Percentiles rank a stretch among this genome's conserved stretches.
These are phyloP conservation scores for Glyphotaelius pellucidus DNA, from an alignment of 2,888 invertebrate genomes.

Conservation along the genomic window DNA sequence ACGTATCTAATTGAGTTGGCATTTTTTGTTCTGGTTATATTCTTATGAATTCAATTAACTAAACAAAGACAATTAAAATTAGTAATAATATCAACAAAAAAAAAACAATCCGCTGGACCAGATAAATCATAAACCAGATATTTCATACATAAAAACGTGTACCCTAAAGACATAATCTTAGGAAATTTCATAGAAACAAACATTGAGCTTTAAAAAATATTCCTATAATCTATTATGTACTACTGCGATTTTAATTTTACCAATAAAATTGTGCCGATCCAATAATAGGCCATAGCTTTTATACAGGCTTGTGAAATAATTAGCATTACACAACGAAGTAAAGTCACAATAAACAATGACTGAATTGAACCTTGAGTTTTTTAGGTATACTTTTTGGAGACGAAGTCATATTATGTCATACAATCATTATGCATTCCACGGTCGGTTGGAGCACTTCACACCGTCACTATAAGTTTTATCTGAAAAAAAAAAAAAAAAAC, in stretches of 20 bases:
- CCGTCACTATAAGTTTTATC: background rate
- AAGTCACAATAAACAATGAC: background rate
- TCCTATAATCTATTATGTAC: background rate
- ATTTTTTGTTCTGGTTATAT: too few species aligned
- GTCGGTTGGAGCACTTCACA: background rate
- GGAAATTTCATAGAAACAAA: background rate
- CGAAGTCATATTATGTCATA: constrained; percentile 33
- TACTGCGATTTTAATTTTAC: background rate
- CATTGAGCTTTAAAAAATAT: background rate
- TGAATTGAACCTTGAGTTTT: constrained; percentile 25
- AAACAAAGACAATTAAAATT: too few species aligned
- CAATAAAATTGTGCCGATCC: background rate
- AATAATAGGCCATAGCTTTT: background rate
- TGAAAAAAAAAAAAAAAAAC: background rate
- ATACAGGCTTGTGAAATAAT: background rate
- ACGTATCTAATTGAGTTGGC: too few species aligned
- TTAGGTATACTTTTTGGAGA: constrained; percentile 5
- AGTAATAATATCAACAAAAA: background rate
- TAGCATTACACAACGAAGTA: constrained; percentile 6
- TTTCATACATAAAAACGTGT: too few species aligned
- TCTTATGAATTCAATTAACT: too few species aligned
- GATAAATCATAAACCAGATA: too few species aligned
- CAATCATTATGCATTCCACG: constrained; percentile 24
- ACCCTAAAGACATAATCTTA: background rate
- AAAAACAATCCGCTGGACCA: background rate